A percentile compares a stretch with the other conserved stretches of the same genome.
Conservation (phyloP, 2,888 invertebrate genomes). For the Lysandra bellargus region DNA sequence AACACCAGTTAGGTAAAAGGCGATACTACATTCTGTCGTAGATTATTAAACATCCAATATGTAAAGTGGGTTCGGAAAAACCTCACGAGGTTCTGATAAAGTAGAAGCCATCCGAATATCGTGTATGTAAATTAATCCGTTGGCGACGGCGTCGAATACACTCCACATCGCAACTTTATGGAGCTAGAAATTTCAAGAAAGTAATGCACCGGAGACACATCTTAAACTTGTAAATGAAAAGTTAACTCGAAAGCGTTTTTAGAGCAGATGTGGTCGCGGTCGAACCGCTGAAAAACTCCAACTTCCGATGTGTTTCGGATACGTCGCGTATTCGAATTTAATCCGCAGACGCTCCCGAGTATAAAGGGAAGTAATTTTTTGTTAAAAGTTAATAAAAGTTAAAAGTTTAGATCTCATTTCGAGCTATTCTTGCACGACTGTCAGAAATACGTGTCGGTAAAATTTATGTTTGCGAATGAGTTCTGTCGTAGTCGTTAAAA, state of each 20-base stretch:
- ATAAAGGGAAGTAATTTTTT: conserved; percentile 33
- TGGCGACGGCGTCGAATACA: conserved; percentile 15
- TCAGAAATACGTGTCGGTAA: conserved; percentile 47
- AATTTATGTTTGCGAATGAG: conserved; percentile 54
- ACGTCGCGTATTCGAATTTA: conserved; percentile 25
- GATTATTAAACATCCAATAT: neutral
- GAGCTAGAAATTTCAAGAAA: conserved; percentile 21
- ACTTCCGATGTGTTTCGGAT: conserved; percentile 13
- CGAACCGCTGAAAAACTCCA: conserved; percentile 23
- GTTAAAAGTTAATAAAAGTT: conserved; percentile 37
- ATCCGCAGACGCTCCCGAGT: neutral
- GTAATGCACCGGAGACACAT: conserved; percentile 42
- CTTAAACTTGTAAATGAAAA: conserved; percentile 73
- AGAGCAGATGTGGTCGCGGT: conserved; percentile 31
- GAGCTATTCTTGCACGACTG: conserved; percentile 37
- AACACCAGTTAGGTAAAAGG: conserved; percentile 10
- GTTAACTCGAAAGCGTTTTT: conserved; percentile 50
- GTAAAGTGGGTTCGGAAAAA: conserved; percentile 7
- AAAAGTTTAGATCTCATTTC: conserved; percentile 38
- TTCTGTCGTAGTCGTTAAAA: conserved; percentile 53
- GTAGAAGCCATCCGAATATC: conserved; percentile 2
- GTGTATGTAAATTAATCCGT: conserved; percentile 24
- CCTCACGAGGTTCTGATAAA: neutral
- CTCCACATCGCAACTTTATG: conserved; percentile 20
- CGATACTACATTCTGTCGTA: neutral